Base-by-base conservation (phyloP, 1,140 invertebrate genomes). In the Papilio aristodemus region DNA sequence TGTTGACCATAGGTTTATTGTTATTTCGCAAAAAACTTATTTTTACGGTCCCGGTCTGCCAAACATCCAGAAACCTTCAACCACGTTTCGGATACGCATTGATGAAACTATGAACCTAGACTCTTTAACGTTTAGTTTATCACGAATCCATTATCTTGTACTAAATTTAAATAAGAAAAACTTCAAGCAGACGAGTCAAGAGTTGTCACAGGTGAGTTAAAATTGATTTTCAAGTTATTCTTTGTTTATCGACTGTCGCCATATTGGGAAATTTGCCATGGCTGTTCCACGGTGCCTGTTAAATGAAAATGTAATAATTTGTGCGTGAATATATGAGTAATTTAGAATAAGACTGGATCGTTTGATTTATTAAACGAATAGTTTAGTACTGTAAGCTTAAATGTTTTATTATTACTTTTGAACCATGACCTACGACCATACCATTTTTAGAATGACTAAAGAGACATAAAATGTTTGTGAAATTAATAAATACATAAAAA, bases 21-120 rank as follows among this genome's bases (percentile, higher is more conserved):
- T 85, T 86, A 88, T 84, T 88, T 83, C 81, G 81, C 70, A 79
- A 84, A 81, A 85, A 89, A 85, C 85, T 86, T 66, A 85, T 76
- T 67, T 87, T 89, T 79, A 86, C 74, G 71, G 77, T 87, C 85
- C 76, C 83, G 77, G 86, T 87, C 79, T 82, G 80, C 81, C 82
- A 83, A 81, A 89, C 87, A 86, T 87, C 83, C 74, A 91, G 87
- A 91, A 95, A 95, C 95, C 95, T 96, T 96, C 95, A 95, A 95
- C 94, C 93, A 90, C 93, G 93, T 95, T 90, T 88, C 84, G 80
- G 73, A 79, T 86, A 85, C 83, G 95, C 94, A 83, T 89, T 96
- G 95, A 97, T 97, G 95, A 96, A 98, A 98, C 96, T 97, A 98
- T 98, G 97, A 98, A 98, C 96, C 96, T 98, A 94, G 97, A 98